Base-by-base conservation (phyloP, 2,797 vertebrate species). In the Onychomys torridus region DNA sequence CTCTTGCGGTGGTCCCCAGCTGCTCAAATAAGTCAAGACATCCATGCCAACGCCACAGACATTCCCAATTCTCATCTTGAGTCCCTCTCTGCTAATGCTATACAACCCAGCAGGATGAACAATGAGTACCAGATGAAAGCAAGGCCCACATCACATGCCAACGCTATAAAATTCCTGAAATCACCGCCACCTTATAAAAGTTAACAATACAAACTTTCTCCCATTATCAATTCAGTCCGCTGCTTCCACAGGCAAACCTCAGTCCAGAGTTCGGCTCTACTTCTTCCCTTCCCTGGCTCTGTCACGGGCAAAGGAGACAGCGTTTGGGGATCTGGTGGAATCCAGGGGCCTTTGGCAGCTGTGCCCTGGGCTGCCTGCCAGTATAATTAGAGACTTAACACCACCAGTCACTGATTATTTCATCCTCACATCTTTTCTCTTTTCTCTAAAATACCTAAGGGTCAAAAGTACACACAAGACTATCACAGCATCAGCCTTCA, bases 171-270 rank as follows among this genome's bases (percentile, higher is more conserved):
- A 91, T 89, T 93, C 89, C 93, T 95, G 65, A 96, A 91, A 94
- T 95, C 94, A 94, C 94, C 61, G 52, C 79, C 96, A 93, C 96
- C 96, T 96, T 95, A 84, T 97, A 97, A 97, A 97, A 88, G 63
- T 93, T 97, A 96, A 90, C 95, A 96, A 52, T 63, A 92, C 67
- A 96, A 97, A 97, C 91, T 89, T 91, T 95, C 93, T 95, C 78
- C 78, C 79, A 77, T 95, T 96, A 96, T 96, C 96, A 93, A 61
- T 94, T 95, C 97, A 97, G 87, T 96, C 92, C 96, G 97, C 75
- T 93, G 90, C 85, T 97, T 71, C 92, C 94, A 95, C 89, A 94
- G 78, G 96, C 93, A 95, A 92, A 84, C 79, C 83, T 87, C 71
- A 61, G 85, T 81, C 78, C 93, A 93, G 95, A 96, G 43, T 63